phyloP scores from a whole-genome alignment of 1,140 invertebrate genomes.

The Ditylenchus dipsaci region DNA sequence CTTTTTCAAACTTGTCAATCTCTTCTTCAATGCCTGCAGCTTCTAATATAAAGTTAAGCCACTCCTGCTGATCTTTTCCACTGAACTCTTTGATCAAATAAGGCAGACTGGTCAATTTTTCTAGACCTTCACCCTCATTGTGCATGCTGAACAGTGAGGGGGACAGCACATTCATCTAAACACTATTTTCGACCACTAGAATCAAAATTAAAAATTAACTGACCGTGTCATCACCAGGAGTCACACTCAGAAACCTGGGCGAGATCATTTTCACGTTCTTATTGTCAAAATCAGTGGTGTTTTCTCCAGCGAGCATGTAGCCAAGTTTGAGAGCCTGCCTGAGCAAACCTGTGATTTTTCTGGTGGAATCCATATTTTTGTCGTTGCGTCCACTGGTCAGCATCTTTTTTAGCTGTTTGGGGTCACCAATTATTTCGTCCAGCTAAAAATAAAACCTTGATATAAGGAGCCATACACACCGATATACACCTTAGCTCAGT shows the following conservation, averaged over 20 bases:
- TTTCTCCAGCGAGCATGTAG: conserved; percentile 47
- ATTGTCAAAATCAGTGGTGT: conserved; percentile 49
- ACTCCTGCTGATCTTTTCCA: conserved; percentile 38
- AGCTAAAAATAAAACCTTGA: background rate
- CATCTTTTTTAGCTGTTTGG: background rate
- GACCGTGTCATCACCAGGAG: conserved; percentile 37
- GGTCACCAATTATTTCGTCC: background rate
- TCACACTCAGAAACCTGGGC: conserved; percentile 45
- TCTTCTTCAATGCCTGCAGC: conserved; percentile 16
- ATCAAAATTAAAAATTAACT: background rate
- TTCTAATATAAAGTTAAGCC: conserved; percentile 45
- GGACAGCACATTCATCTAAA: conserved; percentile 50
- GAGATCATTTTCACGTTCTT: conserved; percentile 53
- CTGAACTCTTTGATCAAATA: conserved; percentile 32
- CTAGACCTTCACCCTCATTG: conserved; percentile 47
- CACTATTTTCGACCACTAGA: background rate
- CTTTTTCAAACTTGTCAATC: conserved; percentile 17
- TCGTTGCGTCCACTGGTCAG: background rate
- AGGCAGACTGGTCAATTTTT: conserved; percentile 42
- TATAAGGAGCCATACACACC: background rate
- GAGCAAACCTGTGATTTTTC: conserved; percentile 18
- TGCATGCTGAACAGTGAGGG: conserved; percentile 53
- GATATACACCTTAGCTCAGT: background rate
- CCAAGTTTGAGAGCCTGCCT: conserved; percentile 50
- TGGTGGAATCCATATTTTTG: background rate